A percentile compares a stretch with the other conserved stretches of the same genome.
Evolutionary conservation across 2,797 vertebrate genomes (phyloP).

Genomic region (Botia kubotai): DNA sequence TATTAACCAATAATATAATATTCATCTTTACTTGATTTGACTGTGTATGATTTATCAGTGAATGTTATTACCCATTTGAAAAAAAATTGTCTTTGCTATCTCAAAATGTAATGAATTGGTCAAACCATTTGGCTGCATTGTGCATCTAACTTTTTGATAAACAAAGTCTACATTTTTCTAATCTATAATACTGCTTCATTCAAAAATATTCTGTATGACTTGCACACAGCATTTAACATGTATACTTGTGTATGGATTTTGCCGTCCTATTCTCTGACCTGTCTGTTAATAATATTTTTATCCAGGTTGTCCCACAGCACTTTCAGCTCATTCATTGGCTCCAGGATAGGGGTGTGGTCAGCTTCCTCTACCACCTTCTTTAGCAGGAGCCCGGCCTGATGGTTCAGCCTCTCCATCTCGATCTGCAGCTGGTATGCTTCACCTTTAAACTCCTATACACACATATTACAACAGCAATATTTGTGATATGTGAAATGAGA

Average conservation of each 20-base stretch:
- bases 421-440: constrained; percentile 97
- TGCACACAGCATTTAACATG: too few species aligned
- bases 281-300: constrained; percentile 91
- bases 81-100: background rate
- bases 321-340: constrained; percentile 91
- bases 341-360: constrained; percentile 88
- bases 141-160: background rate
- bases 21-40: background rate
- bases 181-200: too few species aligned
- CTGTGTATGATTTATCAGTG: background rate
- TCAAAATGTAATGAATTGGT: background rate
- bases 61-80: background rate
- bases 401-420: constrained; percentile 96
- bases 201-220: too few species aligned
- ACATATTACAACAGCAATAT: background rate
- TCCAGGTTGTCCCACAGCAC: constrained; percentile 92
- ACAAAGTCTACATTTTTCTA: too few species aligned
- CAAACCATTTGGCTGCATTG: background rate
- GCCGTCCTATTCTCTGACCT: constrained; percentile 76
- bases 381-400: constrained; percentile 91
- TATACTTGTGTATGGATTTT: background rate
- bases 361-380: constrained; percentile 90
- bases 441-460: constrained; percentile 89
- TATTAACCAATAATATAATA: background rate
- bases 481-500: too few species aligned